Evolutionary conservation across 2,113 vertebrate species (phyloP).

Genomic region (Spheniscus mendiculus): DNA sequence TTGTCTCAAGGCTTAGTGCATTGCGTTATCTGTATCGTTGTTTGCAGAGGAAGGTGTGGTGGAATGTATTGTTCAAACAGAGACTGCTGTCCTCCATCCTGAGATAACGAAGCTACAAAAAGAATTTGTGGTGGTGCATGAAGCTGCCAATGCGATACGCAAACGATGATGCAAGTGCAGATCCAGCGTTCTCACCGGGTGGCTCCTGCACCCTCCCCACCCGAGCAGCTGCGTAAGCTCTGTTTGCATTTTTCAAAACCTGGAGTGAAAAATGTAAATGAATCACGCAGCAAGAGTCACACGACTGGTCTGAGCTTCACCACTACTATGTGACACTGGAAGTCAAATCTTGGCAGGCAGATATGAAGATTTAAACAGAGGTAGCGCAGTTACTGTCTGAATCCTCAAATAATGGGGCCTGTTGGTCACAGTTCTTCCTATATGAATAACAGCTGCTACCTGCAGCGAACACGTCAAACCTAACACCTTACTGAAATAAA

Average conservation of each 20-base stretch:
- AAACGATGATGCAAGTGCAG: slow-evolving; percentile 53
- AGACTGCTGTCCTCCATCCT: slow-evolving; percentile 26
- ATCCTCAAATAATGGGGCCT: not conserved
- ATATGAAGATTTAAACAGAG: not conserved
- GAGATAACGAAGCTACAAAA: slow-evolving; percentile 48
- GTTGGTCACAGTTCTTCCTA: not conserved
- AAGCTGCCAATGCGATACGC: slow-evolving; percentile 8
- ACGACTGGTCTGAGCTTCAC: not conserved
- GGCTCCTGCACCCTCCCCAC: not conserved
- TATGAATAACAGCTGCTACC: not conserved
- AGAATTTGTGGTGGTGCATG: not conserved
- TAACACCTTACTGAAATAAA: not conserved
- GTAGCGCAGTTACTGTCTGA: not conserved
- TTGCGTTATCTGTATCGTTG: not conserved
- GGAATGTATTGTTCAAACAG: slow-evolving; percentile 48
- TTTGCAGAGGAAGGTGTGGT: slow-evolving; percentile 55
- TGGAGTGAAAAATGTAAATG: slow-evolving; percentile 20
- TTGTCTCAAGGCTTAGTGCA: slow-evolving; percentile 6
- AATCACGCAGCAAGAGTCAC: fast-evolving
- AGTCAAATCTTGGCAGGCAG: not conserved
- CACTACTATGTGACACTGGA: not conserved
- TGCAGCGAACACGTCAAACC: not conserved
- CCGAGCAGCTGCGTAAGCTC: not conserved
- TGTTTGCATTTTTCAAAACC: not conserved
- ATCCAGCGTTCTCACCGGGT: not conserved